Base-by-base conservation (phyloP, 2,797 vertebrate species). In the Aphelocoma californica region DNA sequence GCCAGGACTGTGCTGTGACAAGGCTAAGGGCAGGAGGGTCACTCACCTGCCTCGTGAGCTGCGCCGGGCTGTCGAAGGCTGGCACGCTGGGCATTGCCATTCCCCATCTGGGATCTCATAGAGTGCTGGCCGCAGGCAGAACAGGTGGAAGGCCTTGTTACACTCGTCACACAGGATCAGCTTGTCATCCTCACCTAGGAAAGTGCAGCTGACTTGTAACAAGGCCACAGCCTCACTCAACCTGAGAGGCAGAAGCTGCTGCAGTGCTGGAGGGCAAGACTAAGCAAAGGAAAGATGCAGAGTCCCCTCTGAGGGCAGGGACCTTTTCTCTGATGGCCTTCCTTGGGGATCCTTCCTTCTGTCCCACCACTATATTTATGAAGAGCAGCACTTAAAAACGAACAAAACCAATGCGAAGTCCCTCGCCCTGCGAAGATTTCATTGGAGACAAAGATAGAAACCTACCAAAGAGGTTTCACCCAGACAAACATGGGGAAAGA, bases 91-190 rank as follows among this genome's bases (percentile, higher is more conserved):
- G 87, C 99, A 99, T 82, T 98, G 98, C 99, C 99, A 99, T 78
- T 99, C 99, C 6, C 99, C 99, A 0, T 98, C 98, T 6, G 99
- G 99, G 83, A 99, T 99, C 95, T 98, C 98, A 79, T 99, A 98
- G 40, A 99, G 98, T 0, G 98, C 99, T 0, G 99, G 99, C 16
- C 99, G 97, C 97, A 99, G 98, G 96, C 99, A 99, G 92, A 99
- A 99, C 92, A 99, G 98, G 96, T 99, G 99, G 98, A 99, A 99
- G 81, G 99, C 99, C 97, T 99, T 99, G 97, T 99, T 99, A 96
- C 99, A 99, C 96, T 99, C 99, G 0, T 99, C 99, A 91, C 99
- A 99, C 65, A 99, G 98, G 97, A 99, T 99, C 81, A 99, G 98
- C 90, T 99, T 99, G 98, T 99, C 99, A 64, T 99, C 99, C 34